These are phyloP conservation scores for Epinephelus coioides DNA, from an alignment of 2,797 vertebrate genomes.

Conservation along the genomic window DNA sequence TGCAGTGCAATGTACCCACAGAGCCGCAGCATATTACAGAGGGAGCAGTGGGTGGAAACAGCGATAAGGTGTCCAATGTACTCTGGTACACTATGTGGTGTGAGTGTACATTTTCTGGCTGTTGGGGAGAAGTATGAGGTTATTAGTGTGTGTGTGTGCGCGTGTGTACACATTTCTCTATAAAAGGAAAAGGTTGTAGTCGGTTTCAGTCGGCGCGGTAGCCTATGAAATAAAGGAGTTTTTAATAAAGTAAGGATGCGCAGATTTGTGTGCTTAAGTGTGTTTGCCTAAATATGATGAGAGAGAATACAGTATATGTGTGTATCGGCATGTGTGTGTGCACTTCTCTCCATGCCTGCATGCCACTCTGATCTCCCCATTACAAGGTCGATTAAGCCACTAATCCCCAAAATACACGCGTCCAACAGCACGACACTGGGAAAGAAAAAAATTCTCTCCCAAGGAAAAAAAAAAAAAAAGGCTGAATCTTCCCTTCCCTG, in stretches of 20 bases:
- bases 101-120: constrained; percentile 76
- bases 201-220: constrained; percentile 47
- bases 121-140: constrained; percentile 75
- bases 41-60: constrained; percentile 73
- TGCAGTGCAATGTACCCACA: constrained; percentile 75
- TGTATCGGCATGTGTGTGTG: constrained; percentile 54
- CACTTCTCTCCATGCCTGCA: constrained; percentile 84
- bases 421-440: constrained; percentile 84
- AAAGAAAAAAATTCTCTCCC: constrained; percentile 73
- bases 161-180: constrained; percentile 46
- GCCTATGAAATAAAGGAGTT: constrained; percentile 72
- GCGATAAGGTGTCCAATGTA: constrained; percentile 77
- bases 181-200: constrained; percentile 55
- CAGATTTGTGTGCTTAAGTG: constrained; percentile 70
- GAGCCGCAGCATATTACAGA: constrained; percentile 78
- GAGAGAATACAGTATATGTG: constrained; percentile 49
- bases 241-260: constrained; percentile 72
- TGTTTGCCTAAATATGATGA: constrained; percentile 70
- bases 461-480: constrained; percentile 62
- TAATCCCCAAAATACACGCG: constrained; percentile 90
- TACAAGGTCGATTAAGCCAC: constrained; percentile 91
- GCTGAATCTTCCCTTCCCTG: constrained; percentile 76
- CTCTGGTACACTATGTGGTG: constrained; percentile 62
- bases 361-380: constrained; percentile 89
- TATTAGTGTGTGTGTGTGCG: constrained; percentile 65